Percentiles rank a stretch among this genome's conserved stretches.
Conservation (phyloP, 64 coral and sea anemone species). For the Catalaphyllia jardinei region DNA sequence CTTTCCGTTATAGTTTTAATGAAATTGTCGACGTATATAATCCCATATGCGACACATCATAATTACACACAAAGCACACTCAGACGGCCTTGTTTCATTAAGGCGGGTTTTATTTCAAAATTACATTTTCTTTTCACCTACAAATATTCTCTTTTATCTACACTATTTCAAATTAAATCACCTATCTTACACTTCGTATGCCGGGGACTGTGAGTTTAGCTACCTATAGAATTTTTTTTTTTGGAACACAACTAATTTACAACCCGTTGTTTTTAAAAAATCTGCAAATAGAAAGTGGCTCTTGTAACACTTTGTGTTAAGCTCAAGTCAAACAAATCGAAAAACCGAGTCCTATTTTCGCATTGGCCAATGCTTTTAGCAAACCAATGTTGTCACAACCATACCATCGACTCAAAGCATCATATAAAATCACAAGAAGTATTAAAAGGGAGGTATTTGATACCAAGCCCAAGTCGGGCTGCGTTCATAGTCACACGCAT, state of each 20-base stretch:
- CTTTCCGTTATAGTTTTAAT: conserved; percentile 53
- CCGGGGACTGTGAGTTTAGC: neutral
- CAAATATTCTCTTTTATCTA: conserved; percentile 57
- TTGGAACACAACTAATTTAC: conserved; percentile 38
- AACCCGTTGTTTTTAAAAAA: conserved; percentile 43
- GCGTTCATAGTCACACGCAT: neutral
- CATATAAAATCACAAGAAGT: conserved; percentile 18
- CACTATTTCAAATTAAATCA: conserved; percentile 41
- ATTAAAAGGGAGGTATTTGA: conserved; percentile 42
- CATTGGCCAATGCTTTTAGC: conserved; percentile 32
- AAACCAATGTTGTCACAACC: conserved; percentile 12
- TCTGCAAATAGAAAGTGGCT: conserved; percentile 14
- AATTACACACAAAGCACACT: neutral
- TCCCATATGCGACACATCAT: conserved; percentile 4
- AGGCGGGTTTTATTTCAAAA: conserved; percentile 81
- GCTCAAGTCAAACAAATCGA: conserved; percentile 8
- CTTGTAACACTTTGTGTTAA: conserved; percentile 42
- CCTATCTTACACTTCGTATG: conserved; percentile 20
- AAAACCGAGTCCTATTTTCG: conserved; percentile 4
- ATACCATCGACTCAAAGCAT: neutral
- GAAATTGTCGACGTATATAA: conserved; percentile 29
- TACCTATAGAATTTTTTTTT: neutral
- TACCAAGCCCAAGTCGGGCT: neutral
- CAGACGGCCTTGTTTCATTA: neutral
- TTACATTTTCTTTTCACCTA: conserved; percentile 48